A percentile compares a stretch with the other conserved stretches of the same genome.
These are phyloP conservation scores for Spea bombifrons DNA, from an alignment of 2,113 vertebrate species.

Conservation along the genomic window DNA sequence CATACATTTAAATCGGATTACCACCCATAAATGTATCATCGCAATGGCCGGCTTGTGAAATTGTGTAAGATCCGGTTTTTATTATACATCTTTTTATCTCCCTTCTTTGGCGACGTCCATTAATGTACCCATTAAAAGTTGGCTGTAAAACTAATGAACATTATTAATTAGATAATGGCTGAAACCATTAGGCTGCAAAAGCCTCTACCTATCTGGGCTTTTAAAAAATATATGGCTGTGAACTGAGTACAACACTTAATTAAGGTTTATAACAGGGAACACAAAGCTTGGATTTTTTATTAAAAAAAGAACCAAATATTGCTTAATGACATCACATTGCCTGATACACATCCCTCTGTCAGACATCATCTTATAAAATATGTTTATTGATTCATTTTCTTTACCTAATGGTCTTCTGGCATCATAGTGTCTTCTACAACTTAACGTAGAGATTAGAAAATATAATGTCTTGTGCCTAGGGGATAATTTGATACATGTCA, in stretches of 20 bases:
- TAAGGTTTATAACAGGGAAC: conserved; percentile 6
- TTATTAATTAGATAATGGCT: conserved; percentile 20
- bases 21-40: neutral
- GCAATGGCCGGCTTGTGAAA: too few species aligned
- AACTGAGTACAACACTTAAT: neutral
- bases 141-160: neutral
- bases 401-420: too few species aligned
- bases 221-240: conserved; percentile 2
- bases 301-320: neutral
- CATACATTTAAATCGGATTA: neutral
- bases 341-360: too few species aligned
- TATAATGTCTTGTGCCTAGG: too few species aligned
- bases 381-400: too few species aligned
- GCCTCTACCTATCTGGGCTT: neutral
- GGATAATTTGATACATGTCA: too few species aligned
- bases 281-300: conserved; percentile 3
- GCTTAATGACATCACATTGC: neutral
- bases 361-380: too few species aligned
- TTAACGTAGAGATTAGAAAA: too few species aligned
- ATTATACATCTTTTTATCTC: conserved; percentile 2
- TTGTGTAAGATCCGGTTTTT: neutral
- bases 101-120: neutral
- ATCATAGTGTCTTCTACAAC: too few species aligned
- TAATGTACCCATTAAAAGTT: neutral
- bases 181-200: neutral